Conservation (phyloP, 2,113 vertebrate species). For the Cyphomyrus discorhynchus region DNA sequence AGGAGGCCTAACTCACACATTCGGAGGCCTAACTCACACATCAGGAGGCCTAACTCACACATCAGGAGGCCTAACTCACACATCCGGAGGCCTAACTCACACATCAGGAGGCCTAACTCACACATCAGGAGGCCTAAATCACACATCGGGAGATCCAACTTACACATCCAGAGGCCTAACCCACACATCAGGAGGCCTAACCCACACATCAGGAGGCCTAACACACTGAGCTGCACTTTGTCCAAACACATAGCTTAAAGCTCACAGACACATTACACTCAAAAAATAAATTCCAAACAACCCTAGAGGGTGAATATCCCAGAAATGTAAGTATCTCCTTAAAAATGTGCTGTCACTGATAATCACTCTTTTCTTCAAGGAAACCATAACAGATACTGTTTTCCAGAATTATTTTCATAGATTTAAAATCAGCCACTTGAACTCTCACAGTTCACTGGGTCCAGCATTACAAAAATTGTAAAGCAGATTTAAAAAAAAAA, state of each 20-base stretch:
- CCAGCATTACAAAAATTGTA: neutral
- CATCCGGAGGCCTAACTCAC: neutral
- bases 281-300: conserved; percentile 31
- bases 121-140: too few species aligned
- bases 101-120: too few species aligned
- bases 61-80: too few species aligned
- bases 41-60: too few species aligned
- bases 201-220: neutral
- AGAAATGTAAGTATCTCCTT: conserved; percentile 21
- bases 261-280: conserved; percentile 48
- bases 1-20: neutral
- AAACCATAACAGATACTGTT: neutral
- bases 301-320: conserved; percentile 47
- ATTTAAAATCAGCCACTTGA: neutral
- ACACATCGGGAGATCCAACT: too few species aligned
- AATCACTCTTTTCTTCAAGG: neutral
- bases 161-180: too few species aligned
- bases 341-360: neutral
- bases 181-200: too few species aligned
- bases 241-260: neutral
- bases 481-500: neutral
- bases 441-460: neutral
- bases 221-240: neutral
- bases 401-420: neutral
- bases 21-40: neutral